Percentiles rank a stretch among this genome's conserved stretches.
Evolutionary conservation across 2,888 invertebrate genomes (phyloP).

Genomic region (Drosophila phalerata): DNA sequence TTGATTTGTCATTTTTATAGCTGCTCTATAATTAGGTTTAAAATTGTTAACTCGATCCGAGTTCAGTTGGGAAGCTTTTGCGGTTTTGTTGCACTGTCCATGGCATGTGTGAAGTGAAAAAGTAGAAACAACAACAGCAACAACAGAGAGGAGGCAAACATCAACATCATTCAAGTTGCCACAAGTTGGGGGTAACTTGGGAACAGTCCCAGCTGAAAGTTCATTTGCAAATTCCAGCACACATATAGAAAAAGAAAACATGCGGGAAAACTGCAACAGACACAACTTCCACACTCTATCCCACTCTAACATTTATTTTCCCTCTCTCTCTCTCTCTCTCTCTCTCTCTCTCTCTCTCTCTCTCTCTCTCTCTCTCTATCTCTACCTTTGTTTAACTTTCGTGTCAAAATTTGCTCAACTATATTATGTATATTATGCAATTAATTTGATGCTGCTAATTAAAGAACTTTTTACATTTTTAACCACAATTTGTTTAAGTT

Average conservation of each 20-base stretch:
- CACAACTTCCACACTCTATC: background rate
- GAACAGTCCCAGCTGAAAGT: constrained; percentile 40
- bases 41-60: constrained; percentile 13
- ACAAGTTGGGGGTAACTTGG: constrained; percentile 23
- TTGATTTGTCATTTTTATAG: constrained; percentile 13
- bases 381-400: background rate
- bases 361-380: background rate
- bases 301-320: too few species aligned
- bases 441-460: too few species aligned
- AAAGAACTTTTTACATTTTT: too few species aligned
- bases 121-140: constrained; percentile 9
- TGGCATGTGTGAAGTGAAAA: constrained; percentile 20
- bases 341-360: background rate
- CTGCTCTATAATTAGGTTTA: constrained; percentile 17
- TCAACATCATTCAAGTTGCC: constrained; percentile 42
- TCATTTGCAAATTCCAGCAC: constrained; percentile 56
- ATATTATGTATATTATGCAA: too few species aligned
- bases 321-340: background rate
- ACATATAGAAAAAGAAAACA: constrained; percentile 17
- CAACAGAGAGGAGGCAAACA: constrained; percentile 6
- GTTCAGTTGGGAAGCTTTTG: constrained; percentile 2
- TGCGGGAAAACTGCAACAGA: constrained; percentile 1
- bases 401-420: background rate
- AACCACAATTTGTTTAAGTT: too few species aligned
- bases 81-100: constrained; percentile 20